Evolutionary conservation across 2,888 invertebrate genomes (phyloP).

Genomic region (Mesoligia furuncula): DNA sequence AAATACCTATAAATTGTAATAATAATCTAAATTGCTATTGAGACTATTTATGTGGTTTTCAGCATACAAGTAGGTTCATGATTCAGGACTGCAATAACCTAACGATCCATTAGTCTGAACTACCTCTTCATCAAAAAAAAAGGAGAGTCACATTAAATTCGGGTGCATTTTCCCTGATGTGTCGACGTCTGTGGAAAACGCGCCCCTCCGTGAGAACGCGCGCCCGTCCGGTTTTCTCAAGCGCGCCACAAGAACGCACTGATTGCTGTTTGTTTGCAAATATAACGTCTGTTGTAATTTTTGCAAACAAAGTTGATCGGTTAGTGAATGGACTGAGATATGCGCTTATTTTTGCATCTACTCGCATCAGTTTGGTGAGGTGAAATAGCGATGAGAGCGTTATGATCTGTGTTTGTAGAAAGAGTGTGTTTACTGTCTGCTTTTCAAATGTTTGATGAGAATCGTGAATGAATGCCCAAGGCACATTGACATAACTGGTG

Average conservation of each 20-base stretch:
- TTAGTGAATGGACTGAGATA: conserved; percentile 64
- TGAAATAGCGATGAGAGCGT: conserved; percentile 17
- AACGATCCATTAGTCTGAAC: neutral
- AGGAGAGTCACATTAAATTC: too few species aligned
- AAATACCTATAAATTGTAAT: too few species aligned
- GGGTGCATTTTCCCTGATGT: conserved; percentile 32
- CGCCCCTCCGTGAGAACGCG: conserved; percentile 79
- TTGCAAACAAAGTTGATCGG: conserved; percentile 65
- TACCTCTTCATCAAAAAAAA: neutral
- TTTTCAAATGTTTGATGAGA: neutral
- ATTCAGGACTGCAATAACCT: neutral
- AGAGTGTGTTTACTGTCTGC: neutral
- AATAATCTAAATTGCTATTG: neutral
- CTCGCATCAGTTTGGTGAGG: conserved; percentile 27
- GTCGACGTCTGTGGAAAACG: conserved; percentile 75
- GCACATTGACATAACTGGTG: neutral
- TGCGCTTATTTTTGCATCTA: conserved; percentile 52
- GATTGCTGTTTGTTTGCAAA: conserved; percentile 83
- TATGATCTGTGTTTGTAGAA: conserved; percentile 10
- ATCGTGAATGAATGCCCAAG: conserved; percentile 1
- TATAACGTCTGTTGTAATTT: conserved; percentile 74
- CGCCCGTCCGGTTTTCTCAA: conserved; percentile 80
- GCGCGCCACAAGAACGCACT: conserved; percentile 74
- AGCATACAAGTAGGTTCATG: neutral
- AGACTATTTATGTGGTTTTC: too few species aligned